Conservation (phyloP, 2,113 vertebrate species). For the Romanogobio albipinnatus region DNA sequence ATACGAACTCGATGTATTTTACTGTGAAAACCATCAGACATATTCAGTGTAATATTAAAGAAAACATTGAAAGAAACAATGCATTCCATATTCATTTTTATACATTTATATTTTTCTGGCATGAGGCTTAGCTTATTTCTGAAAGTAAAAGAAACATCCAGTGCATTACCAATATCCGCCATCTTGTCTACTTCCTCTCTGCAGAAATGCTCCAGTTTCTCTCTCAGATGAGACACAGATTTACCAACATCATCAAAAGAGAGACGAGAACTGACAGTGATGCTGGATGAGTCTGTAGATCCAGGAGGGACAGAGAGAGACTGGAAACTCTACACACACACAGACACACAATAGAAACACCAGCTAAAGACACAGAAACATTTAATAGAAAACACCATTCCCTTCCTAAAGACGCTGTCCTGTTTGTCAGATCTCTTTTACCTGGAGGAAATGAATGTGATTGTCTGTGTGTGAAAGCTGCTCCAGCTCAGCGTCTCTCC, state of each 20-base stretch:
- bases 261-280: background rate
- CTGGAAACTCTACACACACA: background rate
- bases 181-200: constrained; percentile 3
- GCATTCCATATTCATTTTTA: too few species aligned
- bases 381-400: background rate
- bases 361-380: background rate
- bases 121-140: background rate
- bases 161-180: background rate
- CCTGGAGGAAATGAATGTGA: constrained; percentile 49
- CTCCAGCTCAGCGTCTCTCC: constrained; percentile 51
- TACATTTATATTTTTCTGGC: too few species aligned
- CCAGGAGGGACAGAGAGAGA: background rate
- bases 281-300: background rate
- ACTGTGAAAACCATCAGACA: background rate
- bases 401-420: background rate
- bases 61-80: background rate
- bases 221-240: background rate
- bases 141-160: background rate
- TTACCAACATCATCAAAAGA: background rate
- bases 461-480: constrained; percentile 49
- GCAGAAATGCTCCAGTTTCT: constrained; percentile 12
- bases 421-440: background rate
- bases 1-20: background rate
- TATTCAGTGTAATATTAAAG: background rate
- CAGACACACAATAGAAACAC: background rate